Percentiles rank a stretch among this genome's conserved stretches.
Evolutionary conservation across 2,888 invertebrate species (phyloP).

Genomic region (Dryocosmus kuriphilus): DNA sequence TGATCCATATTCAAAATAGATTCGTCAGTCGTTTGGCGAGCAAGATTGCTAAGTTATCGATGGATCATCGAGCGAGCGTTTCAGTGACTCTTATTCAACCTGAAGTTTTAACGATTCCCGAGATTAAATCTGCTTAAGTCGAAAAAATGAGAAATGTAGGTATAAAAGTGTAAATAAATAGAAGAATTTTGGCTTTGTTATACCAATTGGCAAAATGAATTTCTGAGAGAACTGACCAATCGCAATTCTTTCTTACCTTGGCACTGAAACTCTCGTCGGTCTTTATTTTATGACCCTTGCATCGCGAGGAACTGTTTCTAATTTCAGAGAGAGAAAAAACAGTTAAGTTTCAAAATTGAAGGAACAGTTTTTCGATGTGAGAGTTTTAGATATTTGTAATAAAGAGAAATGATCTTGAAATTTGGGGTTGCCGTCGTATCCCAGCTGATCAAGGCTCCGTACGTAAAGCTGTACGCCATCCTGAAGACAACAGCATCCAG

Average conservation of each 20-base stretch:
- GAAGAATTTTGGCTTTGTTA: background rate
- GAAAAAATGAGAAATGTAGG: background rate
- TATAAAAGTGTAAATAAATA: background rate
- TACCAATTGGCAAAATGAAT: constrained; percentile 22
- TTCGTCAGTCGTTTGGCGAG: background rate
- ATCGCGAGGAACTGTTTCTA: constrained; percentile 6
- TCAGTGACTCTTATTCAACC: constrained; percentile 2
- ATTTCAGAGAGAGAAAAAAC: background rate
- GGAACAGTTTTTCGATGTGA: constrained; percentile 19
- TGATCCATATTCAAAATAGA: constrained; percentile 21
- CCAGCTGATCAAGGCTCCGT: constrained; percentile 97
- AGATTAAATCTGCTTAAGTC: background rate
- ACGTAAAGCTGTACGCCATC: constrained; percentile 97
- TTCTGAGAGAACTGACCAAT: background rate
- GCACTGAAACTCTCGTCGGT: constrained; percentile 11
- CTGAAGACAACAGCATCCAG: constrained; percentile 93
- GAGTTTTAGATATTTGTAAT: background rate
- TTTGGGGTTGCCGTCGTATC: constrained; percentile 67
- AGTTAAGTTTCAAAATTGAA: background rate
- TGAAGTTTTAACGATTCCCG: background rate
- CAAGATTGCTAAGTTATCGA: background rate
- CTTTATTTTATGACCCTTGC: constrained; percentile 3
- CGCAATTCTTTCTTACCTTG: background rate
- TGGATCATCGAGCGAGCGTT: constrained; percentile 3
- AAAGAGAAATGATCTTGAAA: constrained; percentile 52